Percentiles rank a stretch among this genome's conserved stretches.
phyloP scores from a whole-genome alignment of 2,888 invertebrate genomes.

The Molorchus minor region DNA sequence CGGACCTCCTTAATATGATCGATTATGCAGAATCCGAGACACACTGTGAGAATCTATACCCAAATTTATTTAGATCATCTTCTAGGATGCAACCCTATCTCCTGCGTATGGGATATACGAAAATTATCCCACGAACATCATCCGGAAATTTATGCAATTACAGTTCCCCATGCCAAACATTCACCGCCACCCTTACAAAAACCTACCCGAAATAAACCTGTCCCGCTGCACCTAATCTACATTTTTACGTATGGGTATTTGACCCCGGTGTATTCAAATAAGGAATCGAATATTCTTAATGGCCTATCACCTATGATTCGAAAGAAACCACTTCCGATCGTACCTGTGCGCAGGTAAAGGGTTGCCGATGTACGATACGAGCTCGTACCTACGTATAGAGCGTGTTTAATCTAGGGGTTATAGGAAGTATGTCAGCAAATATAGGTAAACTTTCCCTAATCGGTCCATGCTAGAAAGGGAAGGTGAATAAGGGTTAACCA shows the following conservation, averaged over 20 bases:
- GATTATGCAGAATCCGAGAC: conserved; percentile 31
- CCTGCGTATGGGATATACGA: conserved; percentile 48
- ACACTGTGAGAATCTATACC: conserved; percentile 35
- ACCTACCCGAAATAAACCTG: conserved; percentile 39
- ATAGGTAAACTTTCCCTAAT: conserved; percentile 40
- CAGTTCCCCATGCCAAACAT: conserved; percentile 47
- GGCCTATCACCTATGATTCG: conserved; percentile 60
- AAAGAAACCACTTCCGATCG: conserved; percentile 43
- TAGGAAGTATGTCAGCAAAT: conserved; percentile 32
- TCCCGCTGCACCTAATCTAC: conserved; percentile 58
- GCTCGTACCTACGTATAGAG: conserved; percentile 6
- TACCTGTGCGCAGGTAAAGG: conserved; percentile 44
- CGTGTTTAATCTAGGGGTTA: conserved; percentile 24
- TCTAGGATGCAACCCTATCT: conserved; percentile 54
- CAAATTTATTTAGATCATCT: conserved; percentile 49
- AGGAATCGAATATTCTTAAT: conserved; percentile 64
- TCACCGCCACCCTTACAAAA: not conserved
- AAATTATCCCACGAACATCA: conserved; percentile 61
- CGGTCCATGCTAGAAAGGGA: conserved; percentile 34
- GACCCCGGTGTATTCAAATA: conserved; percentile 62
- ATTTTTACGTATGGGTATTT: conserved; percentile 60
- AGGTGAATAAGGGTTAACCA: conserved; percentile 53
- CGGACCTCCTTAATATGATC: too few relatives aligned
- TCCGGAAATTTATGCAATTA: conserved; percentile 55
- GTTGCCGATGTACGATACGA: conserved; percentile 33